Evolutionary conservation across 2,113 vertebrate species (phyloP), one percentile per base, ranked within the genome.

Genomic region (Cryptotis parvus): DNA sequence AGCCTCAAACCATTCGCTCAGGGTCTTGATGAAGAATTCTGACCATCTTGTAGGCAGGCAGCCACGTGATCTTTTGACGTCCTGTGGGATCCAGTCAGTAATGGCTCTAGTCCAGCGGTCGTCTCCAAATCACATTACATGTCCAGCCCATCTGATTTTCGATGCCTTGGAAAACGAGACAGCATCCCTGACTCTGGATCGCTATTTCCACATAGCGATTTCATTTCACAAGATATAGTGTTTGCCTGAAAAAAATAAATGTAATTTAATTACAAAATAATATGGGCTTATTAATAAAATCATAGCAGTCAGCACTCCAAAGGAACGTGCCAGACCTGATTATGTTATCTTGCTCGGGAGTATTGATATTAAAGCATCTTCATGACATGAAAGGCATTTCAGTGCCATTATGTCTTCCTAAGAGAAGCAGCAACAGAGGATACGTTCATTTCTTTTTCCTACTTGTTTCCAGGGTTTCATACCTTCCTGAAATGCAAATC

Each of bases 201-300:
- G n/a, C n/a, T n/a, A n/a, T n/a, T n/a, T n/a, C n/a, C n/a, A n/a
- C 63, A 55, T 37, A 88, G 83, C 55, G 61, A 69, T 58, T 83
- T 88, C 45, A 4, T 43, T 82, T 94, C 33, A 45, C 33, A 65
- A 5, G 55, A 16, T n/a, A 9, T 33, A 52, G 45, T 79, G 88
- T 11, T 52, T 92, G 84, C 66, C 43, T 65, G 82, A 43, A 79
- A 43, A 79, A 74, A 82, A 43, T n/a, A 90, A 83, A 93, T 26
- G 70, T 84, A 75, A 73, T 20, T 82, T 91, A 87, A 89, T 92
- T 94, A 77, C 37, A 55, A 91, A 91, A 84, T 93, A 78, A 61
- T 87, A 35, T 0, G 5, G 31, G 49, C 3, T 0, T 31, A 41
- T 78, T 91, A 84, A 84, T 69, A 74, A 78, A 66, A 73, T 81